A percentile compares a stretch with the other conserved stretches of the same genome.
phyloP scores from a whole-genome alignment of 2,888 invertebrate species.

The Hanleya hanleyi region DNA sequence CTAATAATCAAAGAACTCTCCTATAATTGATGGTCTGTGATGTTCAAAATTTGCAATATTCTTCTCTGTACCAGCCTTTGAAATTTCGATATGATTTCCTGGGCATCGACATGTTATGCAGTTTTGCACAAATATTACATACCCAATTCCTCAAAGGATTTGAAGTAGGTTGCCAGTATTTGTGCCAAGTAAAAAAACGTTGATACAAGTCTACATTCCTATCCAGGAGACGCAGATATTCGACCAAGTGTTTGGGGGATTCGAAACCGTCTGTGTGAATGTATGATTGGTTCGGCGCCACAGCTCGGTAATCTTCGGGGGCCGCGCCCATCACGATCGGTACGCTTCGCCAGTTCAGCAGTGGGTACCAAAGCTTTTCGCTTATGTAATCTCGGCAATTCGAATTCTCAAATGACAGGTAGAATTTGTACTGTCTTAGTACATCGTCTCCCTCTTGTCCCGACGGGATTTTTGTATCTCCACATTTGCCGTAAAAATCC shows the following conservation, averaged over 20 bases:
- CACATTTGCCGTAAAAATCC: not conserved
- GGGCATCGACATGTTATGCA: not conserved
- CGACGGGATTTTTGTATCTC: not conserved
- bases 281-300: not conserved
- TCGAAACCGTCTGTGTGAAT: not conserved
- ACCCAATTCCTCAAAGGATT: not conserved
- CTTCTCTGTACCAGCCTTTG: not conserved
- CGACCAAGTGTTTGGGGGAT: not conserved
- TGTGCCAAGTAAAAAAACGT: not conserved
- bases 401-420: not conserved
- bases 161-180: not conserved
- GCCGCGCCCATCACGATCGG: slow-evolving; percentile 1
- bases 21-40: no score
- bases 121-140: not conserved
- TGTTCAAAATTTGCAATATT: not conserved
- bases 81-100: not conserved
- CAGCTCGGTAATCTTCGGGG: not conserved
- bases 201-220: not conserved
- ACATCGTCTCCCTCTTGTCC: not conserved
- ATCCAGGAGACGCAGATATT: not conserved
- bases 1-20: no score
- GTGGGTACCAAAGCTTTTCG: not conserved
- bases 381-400: not conserved
- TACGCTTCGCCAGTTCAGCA: not conserved
- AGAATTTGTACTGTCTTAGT: not conserved